These are phyloP conservation scores for Aporophyla lueneburgensis DNA, from an alignment of 2,888 invertebrate species.

Conservation along the genomic window DNA sequence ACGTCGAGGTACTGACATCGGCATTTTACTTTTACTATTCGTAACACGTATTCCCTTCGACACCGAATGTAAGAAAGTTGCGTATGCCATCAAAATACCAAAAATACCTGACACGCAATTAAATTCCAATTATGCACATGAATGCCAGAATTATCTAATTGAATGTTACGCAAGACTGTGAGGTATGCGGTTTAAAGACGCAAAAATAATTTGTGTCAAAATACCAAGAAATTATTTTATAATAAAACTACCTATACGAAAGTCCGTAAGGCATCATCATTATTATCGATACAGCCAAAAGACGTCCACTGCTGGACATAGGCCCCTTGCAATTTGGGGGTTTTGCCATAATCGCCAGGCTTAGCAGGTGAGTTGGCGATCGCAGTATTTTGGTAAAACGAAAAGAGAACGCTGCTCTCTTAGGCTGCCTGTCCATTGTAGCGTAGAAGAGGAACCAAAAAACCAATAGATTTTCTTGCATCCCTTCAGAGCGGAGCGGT, in stretches of 20 bases:
- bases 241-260: neutral
- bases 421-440: too few species aligned
- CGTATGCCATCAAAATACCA: neutral
- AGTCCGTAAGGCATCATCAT: too few species aligned
- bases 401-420: too few species aligned
- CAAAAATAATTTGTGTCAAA: neutral
- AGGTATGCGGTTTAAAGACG: neutral
- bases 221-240: neutral
- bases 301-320: too few species aligned
- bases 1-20: constrained; percentile 1
- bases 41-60: neutral
- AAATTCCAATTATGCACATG: constrained; percentile 33
- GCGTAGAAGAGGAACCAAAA: too few species aligned
- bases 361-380: too few species aligned
- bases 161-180: constrained; percentile 10
- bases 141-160: constrained; percentile 28
- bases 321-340: too few species aligned
- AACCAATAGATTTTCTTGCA: too few species aligned
- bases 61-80: constrained; percentile 27
- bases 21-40: neutral
- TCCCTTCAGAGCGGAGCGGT: too few species aligned
- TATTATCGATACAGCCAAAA: too few species aligned
- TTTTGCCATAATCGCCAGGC: too few species aligned
- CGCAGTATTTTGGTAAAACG: too few species aligned
- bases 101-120: constrained; percentile 25